Conservation (phyloP, 2,888 invertebrate species). For the Orchestes rusci region DNA sequence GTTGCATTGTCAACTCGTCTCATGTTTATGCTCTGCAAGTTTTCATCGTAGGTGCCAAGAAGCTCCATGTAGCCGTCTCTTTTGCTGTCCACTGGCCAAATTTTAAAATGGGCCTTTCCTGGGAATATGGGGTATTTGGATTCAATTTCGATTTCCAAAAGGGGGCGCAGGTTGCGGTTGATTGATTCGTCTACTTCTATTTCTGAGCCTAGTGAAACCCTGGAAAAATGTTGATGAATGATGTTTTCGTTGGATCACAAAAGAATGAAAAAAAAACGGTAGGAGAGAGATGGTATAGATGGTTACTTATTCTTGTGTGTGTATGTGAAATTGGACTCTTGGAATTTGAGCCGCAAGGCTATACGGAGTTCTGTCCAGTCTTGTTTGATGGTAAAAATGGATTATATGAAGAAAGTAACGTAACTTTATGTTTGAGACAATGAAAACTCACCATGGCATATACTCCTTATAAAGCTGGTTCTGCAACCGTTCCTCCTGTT, state of each 20-base stretch:
- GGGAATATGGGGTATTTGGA: conserved; percentile 51
- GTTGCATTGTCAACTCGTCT: conserved; percentile 51
- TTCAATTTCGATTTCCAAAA: conserved; percentile 62
- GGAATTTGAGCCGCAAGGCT: too few relatives aligned
- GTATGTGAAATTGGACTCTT: too few relatives aligned
- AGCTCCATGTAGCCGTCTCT: conserved; percentile 66
- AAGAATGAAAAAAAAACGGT: too few relatives aligned
- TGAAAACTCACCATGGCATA: conserved; percentile 22
- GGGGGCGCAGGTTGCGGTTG: conserved; percentile 48
- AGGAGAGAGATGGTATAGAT: too few relatives aligned
- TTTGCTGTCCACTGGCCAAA: conserved; percentile 51
- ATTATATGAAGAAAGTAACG: too few relatives aligned
- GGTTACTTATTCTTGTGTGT: too few relatives aligned
- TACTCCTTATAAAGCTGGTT: conserved; percentile 31
- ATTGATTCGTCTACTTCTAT: conserved; percentile 51
- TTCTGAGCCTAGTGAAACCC: conserved; percentile 54
- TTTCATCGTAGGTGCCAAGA: conserved; percentile 49
- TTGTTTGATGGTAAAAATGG: too few relatives aligned
- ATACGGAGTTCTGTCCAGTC: too few relatives aligned
- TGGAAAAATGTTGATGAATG: neutral
- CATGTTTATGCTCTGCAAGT: conserved; percentile 37
- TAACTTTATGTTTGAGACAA: too few relatives aligned
- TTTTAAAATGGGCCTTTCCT: conserved; percentile 44
- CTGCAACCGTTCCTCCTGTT: conserved; percentile 39
- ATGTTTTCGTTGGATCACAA: neutral